Evolutionary conservation across 2,888 invertebrate species (phyloP).

Genomic region (Ommatoiulus sabulosus): DNA sequence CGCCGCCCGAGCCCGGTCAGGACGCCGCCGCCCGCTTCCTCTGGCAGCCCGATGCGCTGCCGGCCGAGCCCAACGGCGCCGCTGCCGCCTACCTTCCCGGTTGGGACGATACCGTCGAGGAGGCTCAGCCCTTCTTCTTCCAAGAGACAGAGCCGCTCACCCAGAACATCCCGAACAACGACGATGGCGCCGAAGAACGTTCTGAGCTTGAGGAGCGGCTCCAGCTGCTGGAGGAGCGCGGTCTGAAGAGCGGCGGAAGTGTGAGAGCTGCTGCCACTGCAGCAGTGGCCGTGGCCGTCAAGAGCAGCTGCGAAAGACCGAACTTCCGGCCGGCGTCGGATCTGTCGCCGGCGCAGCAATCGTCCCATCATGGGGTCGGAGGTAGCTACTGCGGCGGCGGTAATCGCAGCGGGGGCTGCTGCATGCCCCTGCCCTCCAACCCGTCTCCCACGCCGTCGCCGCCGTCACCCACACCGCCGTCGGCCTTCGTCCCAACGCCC

Average conservation of each 20-base stretch:
- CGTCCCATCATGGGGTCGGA: neutral
- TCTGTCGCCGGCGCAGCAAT: neutral
- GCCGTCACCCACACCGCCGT: conserved; percentile 54
- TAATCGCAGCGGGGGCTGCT: conserved; percentile 48
- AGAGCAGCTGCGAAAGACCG: conserved; percentile 8
- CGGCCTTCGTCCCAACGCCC: neutral
- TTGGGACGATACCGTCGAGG: neutral
- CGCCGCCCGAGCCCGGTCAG: neutral
- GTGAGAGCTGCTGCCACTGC: neutral
- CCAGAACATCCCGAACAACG: neutral
- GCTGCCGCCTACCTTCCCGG: neutral
- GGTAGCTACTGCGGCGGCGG: conserved; percentile 12
- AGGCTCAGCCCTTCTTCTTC: neutral
- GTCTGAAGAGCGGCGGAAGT: neutral
- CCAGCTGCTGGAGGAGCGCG: conserved; percentile 27
- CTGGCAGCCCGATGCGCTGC: neutral
- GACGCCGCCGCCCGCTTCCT: neutral
- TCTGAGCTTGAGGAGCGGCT: neutral
- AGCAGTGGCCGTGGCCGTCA: conserved; percentile 45
- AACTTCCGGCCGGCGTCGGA: neutral
- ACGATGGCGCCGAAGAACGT: neutral
- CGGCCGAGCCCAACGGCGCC: neutral
- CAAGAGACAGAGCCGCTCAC: neutral
- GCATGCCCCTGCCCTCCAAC: conserved; percentile 54
- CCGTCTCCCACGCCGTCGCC: conserved; percentile 55